These are phyloP conservation scores for Dione vanillae DNA, from an alignment of 2,888 invertebrate species.

Conservation along the genomic window DNA sequence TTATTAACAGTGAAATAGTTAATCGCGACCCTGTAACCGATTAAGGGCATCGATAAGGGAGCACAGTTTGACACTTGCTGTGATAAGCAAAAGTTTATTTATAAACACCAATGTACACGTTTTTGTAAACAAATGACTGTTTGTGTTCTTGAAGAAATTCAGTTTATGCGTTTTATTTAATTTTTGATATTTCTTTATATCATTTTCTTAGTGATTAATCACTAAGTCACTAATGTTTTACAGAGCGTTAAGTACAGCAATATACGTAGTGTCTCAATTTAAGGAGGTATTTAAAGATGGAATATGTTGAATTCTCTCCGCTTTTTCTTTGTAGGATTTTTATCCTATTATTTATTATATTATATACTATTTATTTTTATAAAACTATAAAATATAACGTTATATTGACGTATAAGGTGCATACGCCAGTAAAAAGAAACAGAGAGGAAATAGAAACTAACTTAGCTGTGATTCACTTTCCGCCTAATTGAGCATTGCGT, in stretches of 20 bases:
- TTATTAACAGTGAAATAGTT: constrained; percentile 18
- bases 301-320: no score
- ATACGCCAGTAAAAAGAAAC: neutral
- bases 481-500: constrained; percentile 13
- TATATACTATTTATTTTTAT: no score
- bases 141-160: neutral
- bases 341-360: no score
- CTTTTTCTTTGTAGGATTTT: no score
- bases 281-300: no score
- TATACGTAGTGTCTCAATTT: no score
- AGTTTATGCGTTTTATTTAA: neutral
- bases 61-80: constrained; percentile 55
- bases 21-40: constrained; percentile 48
- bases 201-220: no score
- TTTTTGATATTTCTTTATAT: no score
- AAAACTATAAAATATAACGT: no score
- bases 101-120: constrained; percentile 17
- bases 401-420: neutral
- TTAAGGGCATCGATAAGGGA: constrained; percentile 57
- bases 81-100: constrained; percentile 33
- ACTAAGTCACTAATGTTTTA: no score
- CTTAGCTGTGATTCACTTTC: constrained; percentile 5
- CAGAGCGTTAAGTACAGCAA: no score
- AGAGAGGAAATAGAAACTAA: constrained; percentile 8
- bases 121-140: constrained; percentile 31